Base-by-base conservation (phyloP, 2,113 vertebrate species). In the Chloebia gouldiae region DNA sequence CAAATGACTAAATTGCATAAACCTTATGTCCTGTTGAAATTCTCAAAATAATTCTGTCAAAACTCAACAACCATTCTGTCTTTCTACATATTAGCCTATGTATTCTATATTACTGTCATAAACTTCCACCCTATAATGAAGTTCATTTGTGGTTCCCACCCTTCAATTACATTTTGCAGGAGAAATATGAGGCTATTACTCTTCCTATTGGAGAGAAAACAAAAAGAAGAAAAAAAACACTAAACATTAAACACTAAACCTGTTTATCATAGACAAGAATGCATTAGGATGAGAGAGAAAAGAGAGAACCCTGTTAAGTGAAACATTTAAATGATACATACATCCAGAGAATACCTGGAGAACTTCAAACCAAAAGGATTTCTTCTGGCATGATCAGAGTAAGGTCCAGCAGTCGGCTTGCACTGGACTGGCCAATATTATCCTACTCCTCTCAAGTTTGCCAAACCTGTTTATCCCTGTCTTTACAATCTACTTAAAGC, bases 391-490 rank as follows among this genome's bases (percentile, higher is more conserved):
- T 63, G 24, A 6, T 10, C 40, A 61, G 31, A 71, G 18, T 37
- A 86, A 72, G 9, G n/a, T 59, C 11, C 18, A 53, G 16, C 18
- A 49, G 11, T 6, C 28, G 5, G 22, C 7, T 25, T 80, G n/a
- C 13, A n/a, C 1, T 9, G 16, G 6, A 40, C 12, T 17, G 22
- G 14, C 1, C 6, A 19, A 19, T 39, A 79, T 66, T 40, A 13
- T 5, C 2, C 3, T 3, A 9, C 5, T 49, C 10, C 10, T n/a
- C 30, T 56, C 0, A 8, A 10, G 37, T 84, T 68, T 71, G 13
- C 23, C 13, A 66, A 39, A 53, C 1, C 3, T 39, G 4, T 65
- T 79, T 16, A 42, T 49, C 11, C 18, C 3, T 3, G 0, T 9
- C 4, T 27, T 51, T 10, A 20, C 8, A 71, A 37, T 37, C 4